Conservation (phyloP, 2,113 vertebrate species). For the Sisor rabdophorus region DNA sequence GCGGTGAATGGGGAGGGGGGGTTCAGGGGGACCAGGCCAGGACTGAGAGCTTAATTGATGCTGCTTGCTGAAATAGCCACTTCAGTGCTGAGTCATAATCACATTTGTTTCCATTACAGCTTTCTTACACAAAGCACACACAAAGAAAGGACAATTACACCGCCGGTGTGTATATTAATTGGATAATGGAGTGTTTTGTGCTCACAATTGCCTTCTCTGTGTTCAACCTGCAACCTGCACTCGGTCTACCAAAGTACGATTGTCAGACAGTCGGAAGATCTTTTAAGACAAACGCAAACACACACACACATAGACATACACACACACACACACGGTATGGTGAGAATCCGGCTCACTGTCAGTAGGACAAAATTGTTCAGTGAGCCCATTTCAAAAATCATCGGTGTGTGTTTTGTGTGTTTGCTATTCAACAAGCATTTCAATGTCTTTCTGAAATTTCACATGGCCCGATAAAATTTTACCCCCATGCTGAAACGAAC, state of each 20-base stretch:
- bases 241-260: conserved; percentile 44
- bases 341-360: conserved; percentile 33
- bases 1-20: conserved; percentile 17
- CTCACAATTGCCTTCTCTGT: conserved; percentile 49
- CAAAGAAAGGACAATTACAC: conserved; percentile 59
- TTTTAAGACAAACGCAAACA: conserved; percentile 9
- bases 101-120: conserved; percentile 58
- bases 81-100: conserved; percentile 57
- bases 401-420: conserved; percentile 50
- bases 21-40: conserved; percentile 16
- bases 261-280: conserved; percentile 44
- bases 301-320: conserved; percentile 23
- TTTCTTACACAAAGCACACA: conserved; percentile 43
- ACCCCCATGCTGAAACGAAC: conserved; percentile 28
- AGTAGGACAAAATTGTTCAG: conserved; percentile 49
- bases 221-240: conserved; percentile 51
- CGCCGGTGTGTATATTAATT: conserved; percentile 57
- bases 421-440: conserved; percentile 52
- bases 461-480: conserved; percentile 42
- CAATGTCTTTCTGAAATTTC: conserved; percentile 44
- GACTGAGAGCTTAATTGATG: conserved; percentile 55
- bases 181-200: conserved; percentile 59
- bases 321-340: conserved; percentile 19
- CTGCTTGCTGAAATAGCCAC: conserved; percentile 53
- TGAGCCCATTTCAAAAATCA: conserved; percentile 47